Conservation (phyloP, 2,888 invertebrate species). For the Plagiodera versicolora region DNA sequence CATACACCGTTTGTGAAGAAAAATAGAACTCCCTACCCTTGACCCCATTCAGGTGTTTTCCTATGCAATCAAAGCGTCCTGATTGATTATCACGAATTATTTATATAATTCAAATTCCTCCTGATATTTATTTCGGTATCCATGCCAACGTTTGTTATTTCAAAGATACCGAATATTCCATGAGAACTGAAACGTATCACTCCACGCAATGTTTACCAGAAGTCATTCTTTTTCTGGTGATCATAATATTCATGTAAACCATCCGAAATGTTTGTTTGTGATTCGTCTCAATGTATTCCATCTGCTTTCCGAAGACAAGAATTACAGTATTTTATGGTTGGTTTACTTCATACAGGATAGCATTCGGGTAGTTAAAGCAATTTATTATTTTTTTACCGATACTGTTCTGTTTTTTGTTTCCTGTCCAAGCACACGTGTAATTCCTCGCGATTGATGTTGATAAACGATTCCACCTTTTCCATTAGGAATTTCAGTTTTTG, state of each 20-base stretch:
- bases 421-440: neutral
- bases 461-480: neutral
- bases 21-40: too few relatives aligned
- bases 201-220: slow-evolving; percentile 13
- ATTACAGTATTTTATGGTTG: slow-evolving; percentile 7
- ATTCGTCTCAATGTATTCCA: slow-evolving; percentile 10
- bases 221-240: slow-evolving; percentile 5
- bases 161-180: neutral
- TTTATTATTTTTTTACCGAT: slow-evolving; percentile 7
- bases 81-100: too few relatives aligned
- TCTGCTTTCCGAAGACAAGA: slow-evolving; percentile 7
- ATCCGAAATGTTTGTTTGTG: slow-evolving; percentile 15
- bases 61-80: too few relatives aligned
- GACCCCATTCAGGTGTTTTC: too few relatives aligned
- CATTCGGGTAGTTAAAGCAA: slow-evolving; percentile 10
- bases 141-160: neutral
- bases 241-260: slow-evolving; percentile 10
- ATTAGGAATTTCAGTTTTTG: neutral
- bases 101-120: too few relatives aligned
- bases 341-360: slow-evolving; percentile 9
- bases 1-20: too few relatives aligned
- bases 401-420: slow-evolving; percentile 7
- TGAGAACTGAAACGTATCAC: slow-evolving; percentile 12
- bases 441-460: neutral
- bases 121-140: too few relatives aligned